phyloP scores from a whole-genome alignment of 2,113 vertebrate genomes.

The Speoplatyrhinus poulsoni region DNA sequence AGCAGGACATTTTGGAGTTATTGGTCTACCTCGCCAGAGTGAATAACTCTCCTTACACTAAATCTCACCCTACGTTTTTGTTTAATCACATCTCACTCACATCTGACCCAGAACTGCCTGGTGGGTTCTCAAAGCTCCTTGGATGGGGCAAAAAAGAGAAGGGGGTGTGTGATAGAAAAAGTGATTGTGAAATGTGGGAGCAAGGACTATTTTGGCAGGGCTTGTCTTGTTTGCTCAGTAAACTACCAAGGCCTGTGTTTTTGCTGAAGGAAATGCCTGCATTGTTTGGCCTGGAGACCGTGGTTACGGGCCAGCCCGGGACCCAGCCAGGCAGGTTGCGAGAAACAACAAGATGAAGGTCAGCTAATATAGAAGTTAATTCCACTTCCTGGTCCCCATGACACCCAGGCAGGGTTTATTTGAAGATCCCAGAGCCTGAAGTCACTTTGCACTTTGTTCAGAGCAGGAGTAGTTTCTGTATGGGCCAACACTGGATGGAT shows the following conservation, averaged over 20 bases:
- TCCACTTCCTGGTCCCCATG: constrained; percentile 96
- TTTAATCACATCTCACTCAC: constrained; percentile 39
- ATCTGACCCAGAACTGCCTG: constrained; percentile 49
- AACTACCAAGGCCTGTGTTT: constrained; percentile 83
- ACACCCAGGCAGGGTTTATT: constrained; percentile 95
- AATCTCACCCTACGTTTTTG: constrained; percentile 44
- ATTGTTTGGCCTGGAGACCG: constrained; percentile 92
- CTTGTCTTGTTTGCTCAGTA: constrained; percentile 95
- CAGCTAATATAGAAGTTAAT: constrained; percentile 95
- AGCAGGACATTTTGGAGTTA: constrained; percentile 24
- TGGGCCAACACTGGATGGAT: constrained; percentile 87
- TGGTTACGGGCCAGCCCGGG: constrained; percentile 89
- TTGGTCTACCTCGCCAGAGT: background rate
- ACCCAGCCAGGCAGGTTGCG: constrained; percentile 86
- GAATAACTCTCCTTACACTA: constrained; percentile 25
- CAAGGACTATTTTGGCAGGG: constrained; percentile 72
- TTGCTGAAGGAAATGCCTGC: constrained; percentile 88
- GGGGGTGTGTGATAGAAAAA: constrained; percentile 56
- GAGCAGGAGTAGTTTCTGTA: constrained; percentile 73
- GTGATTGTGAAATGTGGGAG: constrained; percentile 78
- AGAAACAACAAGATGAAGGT: constrained; percentile 94
- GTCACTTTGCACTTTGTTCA: constrained; percentile 90
- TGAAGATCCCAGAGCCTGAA: constrained; percentile 96
- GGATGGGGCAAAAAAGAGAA: constrained; percentile 49
- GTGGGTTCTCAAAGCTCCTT: constrained; percentile 43